Conservation (phyloP, 2,888 invertebrate genomes). For the Conops quadrifasciatus region DNA sequence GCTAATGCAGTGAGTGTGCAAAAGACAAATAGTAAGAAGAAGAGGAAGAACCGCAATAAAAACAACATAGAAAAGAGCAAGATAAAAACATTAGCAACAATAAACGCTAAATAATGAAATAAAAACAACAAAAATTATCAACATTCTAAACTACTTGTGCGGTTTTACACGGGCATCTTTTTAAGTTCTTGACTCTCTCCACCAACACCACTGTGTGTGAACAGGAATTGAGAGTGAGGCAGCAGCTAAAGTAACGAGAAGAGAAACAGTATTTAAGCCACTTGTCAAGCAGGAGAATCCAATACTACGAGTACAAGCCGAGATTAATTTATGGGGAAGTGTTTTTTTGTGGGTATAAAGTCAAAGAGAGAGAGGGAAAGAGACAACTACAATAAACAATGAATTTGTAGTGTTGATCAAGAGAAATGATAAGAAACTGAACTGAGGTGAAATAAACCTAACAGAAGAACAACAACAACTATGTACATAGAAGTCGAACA, state of each 20-base stretch:
- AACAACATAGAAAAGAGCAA: constrained; percentile 4
- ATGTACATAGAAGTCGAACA: constrained; percentile 27
- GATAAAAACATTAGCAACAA: constrained; percentile 24
- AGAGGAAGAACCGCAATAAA: constrained; percentile 6
- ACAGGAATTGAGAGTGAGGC: no score
- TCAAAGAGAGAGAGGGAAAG: background rate
- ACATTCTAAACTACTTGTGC: no score
- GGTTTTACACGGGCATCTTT: no score
- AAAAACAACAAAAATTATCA: no score
- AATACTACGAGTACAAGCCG: no score
- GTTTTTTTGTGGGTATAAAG: background rate
- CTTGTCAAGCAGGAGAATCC: no score
- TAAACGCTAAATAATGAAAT: no score
- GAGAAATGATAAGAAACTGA: constrained; percentile 16
- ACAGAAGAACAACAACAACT: constrained; percentile 18
- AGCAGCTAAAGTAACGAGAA: no score
- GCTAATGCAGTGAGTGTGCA: constrained; percentile 19
- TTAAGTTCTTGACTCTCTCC: no score
- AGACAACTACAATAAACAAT: background rate
- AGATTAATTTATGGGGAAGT: no score
- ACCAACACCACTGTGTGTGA: no score
- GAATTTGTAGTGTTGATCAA: background rate
- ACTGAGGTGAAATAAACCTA: background rate
- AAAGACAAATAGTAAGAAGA: constrained; percentile 27
- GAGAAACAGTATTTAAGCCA: no score